phyloP scores from a whole-genome alignment of 2,113 vertebrate genomes.

The Brienomyrus brachyistius region DNA sequence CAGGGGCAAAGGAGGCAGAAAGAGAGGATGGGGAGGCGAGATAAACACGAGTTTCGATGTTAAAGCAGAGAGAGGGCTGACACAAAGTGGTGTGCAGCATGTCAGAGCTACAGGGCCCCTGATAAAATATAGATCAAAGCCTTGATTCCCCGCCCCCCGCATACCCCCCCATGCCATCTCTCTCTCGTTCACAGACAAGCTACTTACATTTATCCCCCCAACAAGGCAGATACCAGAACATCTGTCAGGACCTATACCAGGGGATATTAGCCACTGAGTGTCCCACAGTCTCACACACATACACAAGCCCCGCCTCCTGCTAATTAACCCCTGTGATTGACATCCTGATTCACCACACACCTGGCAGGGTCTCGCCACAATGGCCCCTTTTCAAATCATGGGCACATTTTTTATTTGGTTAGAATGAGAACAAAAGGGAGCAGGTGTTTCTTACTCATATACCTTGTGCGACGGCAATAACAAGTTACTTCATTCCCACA shows the following conservation, averaged over 20 bases:
- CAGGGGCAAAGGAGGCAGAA: not conserved
- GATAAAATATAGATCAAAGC: constrained; percentile 61
- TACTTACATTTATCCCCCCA: constrained; percentile 19
- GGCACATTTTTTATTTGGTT: constrained; percentile 4
- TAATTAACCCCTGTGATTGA: constrained; percentile 23
- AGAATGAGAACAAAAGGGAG: not conserved
- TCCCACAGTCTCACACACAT: not conserved
- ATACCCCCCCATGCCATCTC: too few relatives aligned
- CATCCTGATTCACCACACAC: constrained; percentile 5
- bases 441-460: not conserved
- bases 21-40: constrained; percentile 1
- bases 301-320: not conserved
- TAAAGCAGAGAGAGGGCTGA: not conserved
- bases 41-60: constrained; percentile 5
- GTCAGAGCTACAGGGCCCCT: constrained; percentile 41
- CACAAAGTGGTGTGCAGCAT: constrained; percentile 28
- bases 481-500: not conserved
- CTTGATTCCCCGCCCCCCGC: constrained; percentile 11
- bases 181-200: constrained; percentile 12
- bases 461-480: not conserved
- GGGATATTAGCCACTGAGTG: constrained; percentile 27
- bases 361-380: constrained; percentile 3
- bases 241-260: constrained; percentile 15
- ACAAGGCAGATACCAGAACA: constrained; percentile 20
- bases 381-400: not conserved